Percentiles rank a stretch among this genome's conserved stretches.
These are phyloP conservation scores for Cygnus olor DNA, from an alignment of 2,797 vertebrate species.

Conservation along the genomic window DNA sequence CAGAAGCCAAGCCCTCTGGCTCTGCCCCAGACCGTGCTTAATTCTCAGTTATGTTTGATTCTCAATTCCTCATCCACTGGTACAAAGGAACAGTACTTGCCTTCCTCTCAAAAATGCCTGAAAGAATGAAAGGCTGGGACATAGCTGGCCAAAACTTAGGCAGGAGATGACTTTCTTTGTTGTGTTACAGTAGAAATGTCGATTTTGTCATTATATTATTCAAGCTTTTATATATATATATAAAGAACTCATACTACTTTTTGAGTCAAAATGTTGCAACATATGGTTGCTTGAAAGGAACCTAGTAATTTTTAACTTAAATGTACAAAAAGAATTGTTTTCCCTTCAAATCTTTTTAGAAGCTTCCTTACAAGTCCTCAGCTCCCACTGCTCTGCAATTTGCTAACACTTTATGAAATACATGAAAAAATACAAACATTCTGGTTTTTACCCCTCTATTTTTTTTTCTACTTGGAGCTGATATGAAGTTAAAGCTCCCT, in stretches of 20 bases:
- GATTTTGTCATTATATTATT: neutral
- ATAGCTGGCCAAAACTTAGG: neutral
- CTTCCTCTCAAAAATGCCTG: neutral
- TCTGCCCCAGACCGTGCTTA: neutral
- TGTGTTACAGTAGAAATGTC: neutral
- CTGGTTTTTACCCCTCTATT: neutral
- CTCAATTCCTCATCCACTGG: neutral
- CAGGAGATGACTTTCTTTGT: neutral
- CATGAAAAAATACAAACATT: neutral
- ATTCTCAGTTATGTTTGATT: neutral
- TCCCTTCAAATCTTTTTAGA: neutral
- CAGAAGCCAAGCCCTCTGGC: neutral
- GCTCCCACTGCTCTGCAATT: neutral
- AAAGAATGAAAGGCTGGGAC: neutral
- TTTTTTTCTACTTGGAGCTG: neutral
- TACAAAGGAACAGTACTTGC: neutral
- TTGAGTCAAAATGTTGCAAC: neutral
- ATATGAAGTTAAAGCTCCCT: neutral
- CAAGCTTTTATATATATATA: neutral
- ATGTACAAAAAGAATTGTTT: neutral
- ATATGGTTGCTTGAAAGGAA: neutral
- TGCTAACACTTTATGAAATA: neutral
- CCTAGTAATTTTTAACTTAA: neutral
- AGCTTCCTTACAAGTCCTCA: neutral
- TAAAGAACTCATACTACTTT: neutral